These are phyloP conservation scores for Meteorus sp. DNA, from an alignment of 1,140 invertebrate genomes.

Conservation along the genomic window DNA sequence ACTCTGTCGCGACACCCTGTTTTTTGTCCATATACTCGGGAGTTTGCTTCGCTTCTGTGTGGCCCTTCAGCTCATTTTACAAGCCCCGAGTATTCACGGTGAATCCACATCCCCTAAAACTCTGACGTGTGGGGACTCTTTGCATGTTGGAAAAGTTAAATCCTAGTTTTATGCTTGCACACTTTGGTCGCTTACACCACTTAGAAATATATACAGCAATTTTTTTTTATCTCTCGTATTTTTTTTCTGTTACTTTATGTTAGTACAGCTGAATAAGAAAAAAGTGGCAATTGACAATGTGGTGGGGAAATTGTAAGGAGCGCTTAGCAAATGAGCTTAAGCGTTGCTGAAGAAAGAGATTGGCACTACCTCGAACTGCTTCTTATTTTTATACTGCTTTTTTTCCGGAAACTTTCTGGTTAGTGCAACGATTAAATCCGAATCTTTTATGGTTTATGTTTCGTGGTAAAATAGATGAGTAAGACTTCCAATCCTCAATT, in stretches of 20 bases:
- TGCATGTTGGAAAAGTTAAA: constrained; percentile 38
- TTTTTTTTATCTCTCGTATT: neutral
- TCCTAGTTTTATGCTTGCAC: constrained; percentile 29
- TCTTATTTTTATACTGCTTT: too few species aligned
- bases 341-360: too few species aligned
- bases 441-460: too few species aligned
- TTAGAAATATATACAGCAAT: neutral
- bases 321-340: too few species aligned
- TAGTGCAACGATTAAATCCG: too few species aligned
- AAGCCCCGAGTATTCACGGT: neutral
- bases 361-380: too few species aligned
- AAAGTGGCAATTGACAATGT: too few species aligned
- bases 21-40: constrained; percentile 34
- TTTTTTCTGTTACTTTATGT: neutral
- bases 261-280: too few species aligned
- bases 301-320: too few species aligned
- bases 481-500: too few species aligned
- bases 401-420: too few species aligned
- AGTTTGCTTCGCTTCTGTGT: neutral
- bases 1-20: constrained; percentile 54
- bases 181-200: constrained; percentile 2
- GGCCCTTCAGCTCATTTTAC: neutral
- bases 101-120: neutral
- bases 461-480: too few species aligned
- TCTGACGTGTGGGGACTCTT: neutral